Percentiles rank a stretch among this genome's conserved stretches.
phyloP scores from a whole-genome alignment of 23 tunicate species.

The Oikopleura dioica region DNA sequence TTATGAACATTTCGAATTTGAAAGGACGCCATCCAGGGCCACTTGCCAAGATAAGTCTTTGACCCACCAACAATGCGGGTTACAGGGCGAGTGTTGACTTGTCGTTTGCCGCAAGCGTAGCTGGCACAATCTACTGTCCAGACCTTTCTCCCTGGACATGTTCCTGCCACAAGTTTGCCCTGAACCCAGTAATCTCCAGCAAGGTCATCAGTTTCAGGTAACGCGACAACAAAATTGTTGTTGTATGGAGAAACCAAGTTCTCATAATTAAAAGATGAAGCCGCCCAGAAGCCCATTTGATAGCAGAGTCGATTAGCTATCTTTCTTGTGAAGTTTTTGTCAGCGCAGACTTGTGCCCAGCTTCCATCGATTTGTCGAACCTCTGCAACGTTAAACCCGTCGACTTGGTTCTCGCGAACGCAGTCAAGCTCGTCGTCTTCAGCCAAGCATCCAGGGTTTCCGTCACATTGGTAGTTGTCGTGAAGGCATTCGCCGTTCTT shows the following conservation, averaged over 20 bases:
- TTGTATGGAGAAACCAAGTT: too few relatives aligned
- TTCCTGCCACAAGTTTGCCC: not conserved
- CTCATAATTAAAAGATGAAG: not conserved
- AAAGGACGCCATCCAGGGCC: not conserved
- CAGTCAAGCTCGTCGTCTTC: not conserved
- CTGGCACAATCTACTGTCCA: not conserved
- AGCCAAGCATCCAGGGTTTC: not conserved
- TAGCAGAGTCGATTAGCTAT: not conserved
- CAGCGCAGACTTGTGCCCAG: not conserved
- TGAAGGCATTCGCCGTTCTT: not conserved
- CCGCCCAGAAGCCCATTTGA: not conserved
- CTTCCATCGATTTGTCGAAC: not conserved
- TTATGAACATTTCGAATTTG: not conserved
- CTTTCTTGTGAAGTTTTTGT: not conserved
- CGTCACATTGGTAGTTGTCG: not conserved
- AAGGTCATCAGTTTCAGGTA: not conserved
- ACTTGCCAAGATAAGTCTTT: not conserved
- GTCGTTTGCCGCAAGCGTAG: slow-evolving; percentile 42
- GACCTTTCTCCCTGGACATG: not conserved
- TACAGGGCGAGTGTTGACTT: slow-evolving; percentile 54
- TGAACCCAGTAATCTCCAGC: not conserved
- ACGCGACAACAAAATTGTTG: too few relatives aligned
- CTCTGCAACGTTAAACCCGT: not conserved
- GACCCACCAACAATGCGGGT: not conserved
- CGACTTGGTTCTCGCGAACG: not conserved